Conservation (phyloP, 2,797 vertebrate species). For the Sitta carolinensis region DNA sequence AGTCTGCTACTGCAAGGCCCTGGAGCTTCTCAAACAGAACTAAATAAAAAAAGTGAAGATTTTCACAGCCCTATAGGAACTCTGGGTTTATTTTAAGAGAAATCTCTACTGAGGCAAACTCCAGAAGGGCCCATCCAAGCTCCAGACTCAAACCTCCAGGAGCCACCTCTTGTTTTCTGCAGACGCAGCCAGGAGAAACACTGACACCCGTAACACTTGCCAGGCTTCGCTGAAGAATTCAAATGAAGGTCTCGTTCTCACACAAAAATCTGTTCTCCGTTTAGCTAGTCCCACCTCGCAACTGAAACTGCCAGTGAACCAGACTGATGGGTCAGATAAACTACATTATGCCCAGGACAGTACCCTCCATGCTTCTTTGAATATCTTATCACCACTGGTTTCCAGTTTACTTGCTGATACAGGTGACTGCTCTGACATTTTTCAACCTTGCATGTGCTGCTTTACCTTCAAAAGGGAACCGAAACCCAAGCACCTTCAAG, state of each 20-base stretch:
- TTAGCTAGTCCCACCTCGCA: neutral
- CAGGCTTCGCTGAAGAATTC: neutral
- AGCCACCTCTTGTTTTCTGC: neutral
- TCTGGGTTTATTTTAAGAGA: neutral
- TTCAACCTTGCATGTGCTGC: neutral
- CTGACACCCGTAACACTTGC: neutral
- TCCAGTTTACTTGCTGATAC: slow-evolving; percentile 53
- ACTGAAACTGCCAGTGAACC: slow-evolving; percentile 35
- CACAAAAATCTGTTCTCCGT: slow-evolving; percentile 7
- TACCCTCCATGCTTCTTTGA: slow-evolving; percentile 24
- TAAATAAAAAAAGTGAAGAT: neutral
- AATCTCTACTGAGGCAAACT: neutral
- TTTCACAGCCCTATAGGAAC: neutral
- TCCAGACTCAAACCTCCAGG: neutral
- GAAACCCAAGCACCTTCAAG: slow-evolving; percentile 58
- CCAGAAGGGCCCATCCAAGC: neutral
- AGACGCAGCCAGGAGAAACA: neutral
- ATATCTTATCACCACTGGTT: slow-evolving; percentile 20
- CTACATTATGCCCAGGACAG: neutral
- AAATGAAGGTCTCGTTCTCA: slow-evolving; percentile 27
- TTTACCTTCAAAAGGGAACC: slow-evolving; percentile 56
- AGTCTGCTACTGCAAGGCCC: neutral
- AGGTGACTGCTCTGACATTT: slow-evolving; percentile 61
- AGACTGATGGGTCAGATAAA: neutral
- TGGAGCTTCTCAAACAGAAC: neutral